These are phyloP conservation scores for Asobara japonica DNA, from an alignment of 1,140 invertebrate species.

Conservation along the genomic window DNA sequence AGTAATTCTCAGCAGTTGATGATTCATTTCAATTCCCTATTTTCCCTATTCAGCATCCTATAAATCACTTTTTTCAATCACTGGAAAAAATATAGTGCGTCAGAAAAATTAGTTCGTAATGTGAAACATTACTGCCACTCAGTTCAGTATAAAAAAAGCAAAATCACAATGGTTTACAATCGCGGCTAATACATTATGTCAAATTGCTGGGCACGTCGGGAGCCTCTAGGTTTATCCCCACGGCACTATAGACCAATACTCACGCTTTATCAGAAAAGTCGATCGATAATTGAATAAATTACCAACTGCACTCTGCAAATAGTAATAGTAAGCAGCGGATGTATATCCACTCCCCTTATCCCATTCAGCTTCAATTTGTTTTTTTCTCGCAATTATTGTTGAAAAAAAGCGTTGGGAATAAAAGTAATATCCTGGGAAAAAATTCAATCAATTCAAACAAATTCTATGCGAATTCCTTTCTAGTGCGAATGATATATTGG, in stretches of 20 bases:
- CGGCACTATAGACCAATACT: slow-evolving; percentile 4
- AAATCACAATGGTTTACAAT: slow-evolving; percentile 47
- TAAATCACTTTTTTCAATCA: too few species aligned
- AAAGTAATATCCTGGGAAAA: slow-evolving; percentile 24
- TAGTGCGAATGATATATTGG: background rate
- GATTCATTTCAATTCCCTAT: background rate
- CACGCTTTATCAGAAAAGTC: slow-evolving; percentile 54
- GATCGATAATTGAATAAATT: slow-evolving; percentile 62
- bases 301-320: slow-evolving; percentile 39
- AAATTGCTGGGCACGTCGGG: slow-evolving; percentile 43
- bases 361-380: slow-evolving; percentile 1
- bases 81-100: background rate
- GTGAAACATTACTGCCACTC: background rate
- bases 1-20: too few species aligned
- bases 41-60: background rate
- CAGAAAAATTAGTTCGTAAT: slow-evolving; percentile 4
- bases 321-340: slow-evolving; percentile 27
- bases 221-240: slow-evolving; percentile 13
- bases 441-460: background rate
- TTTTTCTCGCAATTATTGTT: slow-evolving; percentile 30
- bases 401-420: slow-evolving; percentile 15
- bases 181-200: slow-evolving; percentile 49
- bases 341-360: background rate
- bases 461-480: background rate
- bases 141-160: background rate